Evolutionary conservation across 2,888 invertebrate species (phyloP), one percentile per base, ranked within the genome.

Genomic region (Drosophila lutescens): DNA sequence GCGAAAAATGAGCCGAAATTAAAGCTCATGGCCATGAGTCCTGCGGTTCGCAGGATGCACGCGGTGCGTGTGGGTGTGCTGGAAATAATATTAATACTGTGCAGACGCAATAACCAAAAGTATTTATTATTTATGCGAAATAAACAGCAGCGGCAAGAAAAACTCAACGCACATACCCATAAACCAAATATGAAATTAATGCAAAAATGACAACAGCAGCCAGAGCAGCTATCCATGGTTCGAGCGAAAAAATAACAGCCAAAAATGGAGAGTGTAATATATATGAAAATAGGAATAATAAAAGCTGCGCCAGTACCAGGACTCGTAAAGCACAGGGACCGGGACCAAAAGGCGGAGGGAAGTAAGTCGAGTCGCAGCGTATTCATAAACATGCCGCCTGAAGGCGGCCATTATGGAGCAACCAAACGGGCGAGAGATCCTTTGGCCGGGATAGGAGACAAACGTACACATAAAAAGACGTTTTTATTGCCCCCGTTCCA

Each of bases 81-180:
- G 62, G 63, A 86, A 88, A 84, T 80, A 86, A 76, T 86, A 86
- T 89, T 84, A 86, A 86, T 89, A 81, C 75, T 71, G 78, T 88
- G 78, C 85, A 89, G 89, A 86, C 85, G 89, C 81, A 89, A 87
- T 85, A 88, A 79, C 85, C 85, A 79, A 85, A 85, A 85, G 84
- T 88, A 87, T 84, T 80, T 85, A 85, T 88, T 85, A 85, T 85
- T 85, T 85, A 85, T 85, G 85, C 87, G 85, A 81, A 86, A 85
- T 85, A 85, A 88, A 85, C 89, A 85, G 79, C 79, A 86, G 80
- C 74, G 73, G 75, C 71, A 77, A 72, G 75, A 79, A 66, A 75
- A 66, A 62, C 62, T 62, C 61, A 49, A 55, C 47, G 55, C 61
- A 56, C 23, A 74, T 34, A 61, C 20, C 44, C 61, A 67, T 66